Percentiles rank a stretch among this genome's conserved stretches.
These are phyloP conservation scores for Cephus rjabovi DNA, from an alignment of 2,888 invertebrate species.

Conservation along the genomic window DNA sequence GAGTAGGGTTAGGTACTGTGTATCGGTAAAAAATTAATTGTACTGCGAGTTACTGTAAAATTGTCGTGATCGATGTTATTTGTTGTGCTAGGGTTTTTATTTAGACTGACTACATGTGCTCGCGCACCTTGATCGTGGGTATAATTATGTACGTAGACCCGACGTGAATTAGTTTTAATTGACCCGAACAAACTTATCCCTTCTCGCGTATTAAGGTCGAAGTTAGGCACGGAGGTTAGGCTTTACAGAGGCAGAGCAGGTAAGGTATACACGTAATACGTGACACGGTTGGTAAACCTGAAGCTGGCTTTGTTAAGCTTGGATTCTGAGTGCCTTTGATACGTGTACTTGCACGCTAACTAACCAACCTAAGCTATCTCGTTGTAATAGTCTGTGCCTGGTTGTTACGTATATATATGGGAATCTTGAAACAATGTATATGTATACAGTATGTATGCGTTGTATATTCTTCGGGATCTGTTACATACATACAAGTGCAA, in stretches of 20 bases:
- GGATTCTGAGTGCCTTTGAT: constrained; percentile 68
- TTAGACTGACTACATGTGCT: not conserved
- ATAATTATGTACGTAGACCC: not conserved
- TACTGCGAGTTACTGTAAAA: not conserved
- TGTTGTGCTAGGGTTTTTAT: not conserved
- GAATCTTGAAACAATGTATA: constrained; percentile 5
- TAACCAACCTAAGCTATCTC: constrained; percentile 66
- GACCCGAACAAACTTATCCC: constrained; percentile 51
- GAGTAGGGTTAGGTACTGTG: not conserved
- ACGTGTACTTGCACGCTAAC: constrained; percentile 68
- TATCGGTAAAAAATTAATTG: not conserved
- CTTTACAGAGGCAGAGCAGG: constrained; percentile 58
- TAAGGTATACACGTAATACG: constrained; percentile 63
- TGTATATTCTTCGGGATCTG: no score
- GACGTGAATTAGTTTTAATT: constrained; percentile 58
- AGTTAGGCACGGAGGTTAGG: constrained; percentile 54
- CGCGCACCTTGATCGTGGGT: not conserved
- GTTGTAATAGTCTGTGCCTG: constrained; percentile 16
- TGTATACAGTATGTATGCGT: constrained; percentile 8
- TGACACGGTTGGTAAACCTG: constrained; percentile 66
- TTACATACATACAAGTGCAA: constrained; percentile 6
- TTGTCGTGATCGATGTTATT: not conserved
- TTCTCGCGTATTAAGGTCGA: constrained; percentile 57
- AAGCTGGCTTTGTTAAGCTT: constrained; percentile 66
- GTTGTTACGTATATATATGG: constrained; percentile 2